Evolutionary conservation across 64 coral and sea anemone genomes (phyloP).

Genomic region (Montipora foliosa): DNA sequence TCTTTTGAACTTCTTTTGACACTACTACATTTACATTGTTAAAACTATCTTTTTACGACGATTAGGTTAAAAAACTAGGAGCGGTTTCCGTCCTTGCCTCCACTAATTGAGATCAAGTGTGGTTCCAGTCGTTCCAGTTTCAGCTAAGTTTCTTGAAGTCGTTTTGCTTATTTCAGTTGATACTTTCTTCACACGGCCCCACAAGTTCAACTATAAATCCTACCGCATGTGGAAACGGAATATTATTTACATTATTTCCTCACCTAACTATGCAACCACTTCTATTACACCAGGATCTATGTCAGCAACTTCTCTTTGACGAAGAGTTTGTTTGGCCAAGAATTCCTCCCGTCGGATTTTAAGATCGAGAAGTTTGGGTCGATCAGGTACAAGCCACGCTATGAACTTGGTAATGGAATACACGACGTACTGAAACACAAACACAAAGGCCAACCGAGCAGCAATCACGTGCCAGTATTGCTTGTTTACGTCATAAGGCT

Average conservation of each 20-base stretch:
- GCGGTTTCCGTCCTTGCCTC: too few relatives aligned
- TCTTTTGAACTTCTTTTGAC: too few relatives aligned
- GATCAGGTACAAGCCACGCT: slow-evolving; percentile 82
- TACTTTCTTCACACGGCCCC: too few relatives aligned
- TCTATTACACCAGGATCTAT: neutral
- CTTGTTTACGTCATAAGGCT: slow-evolving; percentile 77
- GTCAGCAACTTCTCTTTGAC: slow-evolving; percentile 57
- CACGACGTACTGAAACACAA: slow-evolving; percentile 91
- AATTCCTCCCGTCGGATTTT: slow-evolving; percentile 91
- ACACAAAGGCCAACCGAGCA: slow-evolving; percentile 83
- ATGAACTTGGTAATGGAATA: slow-evolving; percentile 88
- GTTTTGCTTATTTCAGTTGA: too few relatives aligned
- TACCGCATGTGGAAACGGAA: too few relatives aligned
- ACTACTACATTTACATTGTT: too few relatives aligned
- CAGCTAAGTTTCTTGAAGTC: too few relatives aligned
- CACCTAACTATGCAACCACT: slow-evolving; percentile 31
- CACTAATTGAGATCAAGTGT: too few relatives aligned
- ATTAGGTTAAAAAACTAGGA: too few relatives aligned
- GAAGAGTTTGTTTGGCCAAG: slow-evolving; percentile 74
- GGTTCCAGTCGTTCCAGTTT: too few relatives aligned
- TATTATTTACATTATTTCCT: neutral
- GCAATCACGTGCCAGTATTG: slow-evolving; percentile 97
- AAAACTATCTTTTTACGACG: too few relatives aligned
- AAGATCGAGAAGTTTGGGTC: slow-evolving; percentile 69
- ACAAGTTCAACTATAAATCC: too few relatives aligned